Conservation (phyloP, 2,888 invertebrate genomes). For the Oligia latruncula region DNA sequence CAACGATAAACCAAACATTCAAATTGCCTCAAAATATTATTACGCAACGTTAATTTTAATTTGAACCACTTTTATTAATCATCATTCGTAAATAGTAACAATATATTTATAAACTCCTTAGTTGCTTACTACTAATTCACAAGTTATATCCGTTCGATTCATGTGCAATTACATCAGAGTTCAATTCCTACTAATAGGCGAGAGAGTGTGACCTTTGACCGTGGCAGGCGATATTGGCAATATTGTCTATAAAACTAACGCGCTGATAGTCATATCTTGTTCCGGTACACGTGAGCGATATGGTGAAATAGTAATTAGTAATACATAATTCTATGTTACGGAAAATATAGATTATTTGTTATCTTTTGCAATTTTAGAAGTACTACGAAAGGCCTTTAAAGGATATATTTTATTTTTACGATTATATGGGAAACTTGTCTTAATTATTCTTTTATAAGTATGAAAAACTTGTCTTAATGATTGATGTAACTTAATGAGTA, state of each 20-base stretch:
- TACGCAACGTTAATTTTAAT: neutral
- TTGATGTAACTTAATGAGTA: neutral
- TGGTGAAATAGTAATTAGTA: constrained; percentile 20
- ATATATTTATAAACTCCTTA: constrained; percentile 1
- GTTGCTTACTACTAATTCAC: neutral
- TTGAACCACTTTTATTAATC: neutral
- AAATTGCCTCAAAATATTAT: neutral
- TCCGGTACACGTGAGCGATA: constrained; percentile 45
- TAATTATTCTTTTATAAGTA: too few relatives aligned
- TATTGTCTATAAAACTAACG: constrained; percentile 13
- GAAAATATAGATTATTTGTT: neutral
- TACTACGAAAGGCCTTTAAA: neutral
- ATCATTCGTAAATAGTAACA: neutral
- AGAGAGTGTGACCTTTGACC: constrained; percentile 42
- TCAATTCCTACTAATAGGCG: constrained; percentile 23
- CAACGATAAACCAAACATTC: neutral
- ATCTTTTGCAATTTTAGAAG: neutral
- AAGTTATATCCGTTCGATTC: constrained; percentile 10
- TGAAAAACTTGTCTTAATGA: neutral
- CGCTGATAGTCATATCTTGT: constrained; percentile 29
- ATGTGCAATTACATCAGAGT: constrained; percentile 33
- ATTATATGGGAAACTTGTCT: neutral
- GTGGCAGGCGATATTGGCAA: constrained; percentile 28
- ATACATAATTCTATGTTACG: neutral
- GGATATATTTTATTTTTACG: neutral